Conservation (phyloP, 2,113 vertebrate genomes). For the Lagenorhynchus albirostris region DNA sequence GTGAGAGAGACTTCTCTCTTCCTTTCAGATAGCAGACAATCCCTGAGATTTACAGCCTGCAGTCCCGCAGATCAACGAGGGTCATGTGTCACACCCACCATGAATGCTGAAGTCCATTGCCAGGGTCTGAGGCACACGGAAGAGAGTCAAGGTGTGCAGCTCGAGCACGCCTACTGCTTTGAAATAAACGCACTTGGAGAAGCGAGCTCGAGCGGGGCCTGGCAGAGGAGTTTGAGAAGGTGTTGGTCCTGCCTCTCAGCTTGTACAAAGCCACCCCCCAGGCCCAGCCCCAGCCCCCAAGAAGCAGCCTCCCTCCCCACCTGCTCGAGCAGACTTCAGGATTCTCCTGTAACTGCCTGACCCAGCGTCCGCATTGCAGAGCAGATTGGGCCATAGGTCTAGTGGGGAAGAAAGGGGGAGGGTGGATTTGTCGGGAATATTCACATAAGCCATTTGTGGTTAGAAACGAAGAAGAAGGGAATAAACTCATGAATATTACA, state of each 20-base stretch:
- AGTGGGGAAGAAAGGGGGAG: neutral
- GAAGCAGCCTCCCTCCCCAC: neutral
- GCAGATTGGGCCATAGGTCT: neutral
- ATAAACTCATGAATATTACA: neutral
- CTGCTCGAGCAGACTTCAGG: neutral
- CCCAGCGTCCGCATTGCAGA: neutral
- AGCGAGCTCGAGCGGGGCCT: too few relatives aligned
- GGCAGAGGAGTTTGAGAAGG: neutral
- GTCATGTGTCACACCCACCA: rapidly evolving
- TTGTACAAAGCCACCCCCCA: neutral
- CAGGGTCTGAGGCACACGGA: rapidly evolving
- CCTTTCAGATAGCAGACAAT: neutral
- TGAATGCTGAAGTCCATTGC: neutral
- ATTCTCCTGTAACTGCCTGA: neutral
- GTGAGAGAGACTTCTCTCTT: neutral
- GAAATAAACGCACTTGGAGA: neutral
- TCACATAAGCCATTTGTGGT: neutral
- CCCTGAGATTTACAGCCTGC: neutral
- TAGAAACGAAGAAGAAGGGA: neutral
- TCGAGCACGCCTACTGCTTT: rapidly evolving
- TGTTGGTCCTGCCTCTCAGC: neutral
- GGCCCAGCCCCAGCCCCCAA: too few relatives aligned
- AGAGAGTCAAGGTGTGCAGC: neutral
- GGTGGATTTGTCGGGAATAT: neutral
- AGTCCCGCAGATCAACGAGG: neutral